Percentiles rank a stretch among this genome's conserved stretches.
Evolutionary conservation across 2,888 invertebrate genomes (phyloP).

Genomic region (Punctoribates punctum): DNA sequence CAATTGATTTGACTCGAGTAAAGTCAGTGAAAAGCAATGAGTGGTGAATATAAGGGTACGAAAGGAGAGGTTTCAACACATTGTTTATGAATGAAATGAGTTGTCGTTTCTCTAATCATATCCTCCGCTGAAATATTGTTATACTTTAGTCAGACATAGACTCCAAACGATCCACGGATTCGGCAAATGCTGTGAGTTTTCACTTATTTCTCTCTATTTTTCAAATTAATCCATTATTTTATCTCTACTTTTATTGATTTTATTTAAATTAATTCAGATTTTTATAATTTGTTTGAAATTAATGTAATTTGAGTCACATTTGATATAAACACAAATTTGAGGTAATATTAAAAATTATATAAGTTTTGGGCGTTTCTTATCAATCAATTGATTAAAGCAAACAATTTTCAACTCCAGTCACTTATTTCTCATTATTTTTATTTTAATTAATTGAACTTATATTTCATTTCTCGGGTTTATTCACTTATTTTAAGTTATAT

Average conservation of each 20-base stretch:
- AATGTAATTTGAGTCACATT: background rate
- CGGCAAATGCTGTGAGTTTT: slow-evolving; percentile 25
- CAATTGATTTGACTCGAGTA: too few relatives aligned
- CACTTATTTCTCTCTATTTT: background rate
- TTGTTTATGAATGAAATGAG: slow-evolving; percentile 18
- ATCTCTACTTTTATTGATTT: background rate
- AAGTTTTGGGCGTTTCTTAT: slow-evolving; percentile 32
- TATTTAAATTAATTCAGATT: background rate
- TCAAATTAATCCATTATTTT: background rate
- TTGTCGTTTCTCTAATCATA: slow-evolving; percentile 17
- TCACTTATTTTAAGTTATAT: too few relatives aligned
- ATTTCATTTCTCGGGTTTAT: too few relatives aligned
- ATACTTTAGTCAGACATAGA: background rate
- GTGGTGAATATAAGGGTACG: background rate
- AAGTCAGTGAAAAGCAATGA: too few relatives aligned
- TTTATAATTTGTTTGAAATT: background rate
- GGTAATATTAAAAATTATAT: background rate
- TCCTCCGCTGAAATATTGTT: slow-evolving; percentile 30
- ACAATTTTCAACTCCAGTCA: background rate
- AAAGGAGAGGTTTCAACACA: background rate
- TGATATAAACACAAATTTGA: background rate
- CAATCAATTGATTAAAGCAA: background rate
- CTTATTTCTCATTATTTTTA: background rate
- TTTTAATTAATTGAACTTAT: too few relatives aligned
- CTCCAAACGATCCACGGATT: background rate